A percentile compares a stretch with the other conserved stretches of the same genome.
Conservation (phyloP, 2,113 vertebrate species). For the Peromyscus californicus region DNA sequence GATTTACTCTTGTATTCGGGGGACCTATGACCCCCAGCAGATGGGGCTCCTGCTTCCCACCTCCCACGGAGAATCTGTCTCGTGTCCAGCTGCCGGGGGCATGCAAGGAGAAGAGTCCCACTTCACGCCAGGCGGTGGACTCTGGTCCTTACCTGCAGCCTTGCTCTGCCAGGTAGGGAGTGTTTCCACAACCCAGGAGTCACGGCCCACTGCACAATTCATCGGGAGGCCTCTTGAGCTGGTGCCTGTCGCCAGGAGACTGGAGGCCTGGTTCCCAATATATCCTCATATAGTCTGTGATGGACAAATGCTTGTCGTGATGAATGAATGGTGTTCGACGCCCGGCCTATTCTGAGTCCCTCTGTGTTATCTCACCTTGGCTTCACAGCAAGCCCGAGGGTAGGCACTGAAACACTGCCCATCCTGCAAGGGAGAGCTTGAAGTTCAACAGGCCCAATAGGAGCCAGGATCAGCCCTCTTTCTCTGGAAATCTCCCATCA, state of each 20-base stretch:
- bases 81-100: not conserved
- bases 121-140: not conserved
- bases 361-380: not conserved
- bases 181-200: not conserved
- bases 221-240: too few species aligned
- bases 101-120: not conserved
- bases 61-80: slow-evolving; percentile 11
- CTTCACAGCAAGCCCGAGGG: not conserved
- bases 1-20: slow-evolving; percentile 27
- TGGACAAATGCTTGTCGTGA: not conserved
- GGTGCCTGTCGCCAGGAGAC: not conserved
- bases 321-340: accelerated
- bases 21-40: slow-evolving; percentile 49
- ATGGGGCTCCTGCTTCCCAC: not conserved
- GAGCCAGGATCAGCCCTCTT: not conserved
- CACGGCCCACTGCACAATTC: not conserved
- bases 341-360: not conserved
- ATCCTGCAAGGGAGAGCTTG: not conserved
- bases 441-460: not conserved
- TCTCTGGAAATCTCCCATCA: not conserved
- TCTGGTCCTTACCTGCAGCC: not conserved
- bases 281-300: not conserved
- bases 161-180: not conserved
- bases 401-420: not conserved
- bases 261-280: not conserved